These are phyloP conservation scores for Pterocles burchelli DNA, from an alignment of 2,113 vertebrate species.

Conservation along the genomic window DNA sequence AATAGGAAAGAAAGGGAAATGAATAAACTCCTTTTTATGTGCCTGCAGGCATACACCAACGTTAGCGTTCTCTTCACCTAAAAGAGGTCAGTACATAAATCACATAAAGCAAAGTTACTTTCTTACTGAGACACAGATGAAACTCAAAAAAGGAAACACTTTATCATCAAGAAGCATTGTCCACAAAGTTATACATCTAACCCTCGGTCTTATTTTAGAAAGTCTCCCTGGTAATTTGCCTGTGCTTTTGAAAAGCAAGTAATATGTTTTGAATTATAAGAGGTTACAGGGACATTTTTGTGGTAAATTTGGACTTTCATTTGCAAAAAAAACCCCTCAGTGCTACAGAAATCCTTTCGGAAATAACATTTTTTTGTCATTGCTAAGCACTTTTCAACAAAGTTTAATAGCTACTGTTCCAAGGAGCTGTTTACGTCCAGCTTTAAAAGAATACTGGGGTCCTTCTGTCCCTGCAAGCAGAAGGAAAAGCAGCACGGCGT, in stretches of 20 bases:
- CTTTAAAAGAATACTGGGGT: background rate
- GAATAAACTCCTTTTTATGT: background rate
- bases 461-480: background rate
- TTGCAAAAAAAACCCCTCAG: slow-evolving; percentile 52
- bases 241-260: slow-evolving; percentile 81
- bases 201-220: slow-evolving; percentile 78
- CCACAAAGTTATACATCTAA: slow-evolving; percentile 73
- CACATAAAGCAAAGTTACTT: background rate
- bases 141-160: slow-evolving; percentile 12
- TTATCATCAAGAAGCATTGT: slow-evolving; percentile 56
- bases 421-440: slow-evolving; percentile 42
- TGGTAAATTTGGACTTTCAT: slow-evolving; percentile 82
- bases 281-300: slow-evolving; percentile 89
- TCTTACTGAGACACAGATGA: background rate
- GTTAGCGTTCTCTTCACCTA: background rate
- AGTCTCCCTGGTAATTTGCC: slow-evolving; percentile 71
- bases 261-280: slow-evolving; percentile 90
- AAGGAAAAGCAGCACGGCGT: background rate
- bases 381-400: slow-evolving; percentile 65
- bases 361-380: slow-evolving; percentile 69
- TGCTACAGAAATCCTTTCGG: slow-evolving; percentile 45
- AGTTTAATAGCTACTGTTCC: slow-evolving; percentile 51
- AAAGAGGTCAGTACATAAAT: background rate
- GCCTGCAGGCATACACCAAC: background rate
- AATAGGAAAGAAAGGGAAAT: background rate